Evolutionary conservation across 2,113 vertebrate species (phyloP).

Genomic region (Perca fluviatilis): DNA sequence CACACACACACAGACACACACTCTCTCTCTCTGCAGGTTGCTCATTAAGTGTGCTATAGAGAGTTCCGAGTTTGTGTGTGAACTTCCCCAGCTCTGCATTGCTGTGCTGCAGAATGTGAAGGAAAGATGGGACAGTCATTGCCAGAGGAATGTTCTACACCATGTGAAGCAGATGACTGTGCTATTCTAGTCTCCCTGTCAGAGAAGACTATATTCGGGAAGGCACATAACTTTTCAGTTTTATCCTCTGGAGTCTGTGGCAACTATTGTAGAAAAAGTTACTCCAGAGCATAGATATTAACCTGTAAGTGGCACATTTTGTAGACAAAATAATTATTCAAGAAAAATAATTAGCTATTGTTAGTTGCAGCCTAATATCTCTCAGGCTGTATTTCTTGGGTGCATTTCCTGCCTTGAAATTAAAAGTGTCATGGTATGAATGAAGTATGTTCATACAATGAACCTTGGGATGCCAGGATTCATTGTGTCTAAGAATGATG

Average conservation of each 20-base stretch:
- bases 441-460: not conserved
- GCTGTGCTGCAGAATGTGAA: slow-evolving; percentile 47
- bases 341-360: not conserved
- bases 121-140: slow-evolving; percentile 54
- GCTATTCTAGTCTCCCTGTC: slow-evolving; percentile 61
- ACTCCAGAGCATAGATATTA: not conserved
- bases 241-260: slow-evolving; percentile 21
- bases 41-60: slow-evolving; percentile 66
- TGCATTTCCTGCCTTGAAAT: not conserved
- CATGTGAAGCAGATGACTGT: slow-evolving; percentile 54
- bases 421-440: not conserved
- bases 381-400: not conserved
- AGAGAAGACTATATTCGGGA: slow-evolving; percentile 33
- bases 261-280: slow-evolving; percentile 10
- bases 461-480: not conserved
- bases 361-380: not conserved
- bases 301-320: not conserved
- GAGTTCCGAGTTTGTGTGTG: slow-evolving; percentile 33
- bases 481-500: not conserved
- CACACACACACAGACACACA: slow-evolving; percentile 9
- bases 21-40: slow-evolving; percentile 45
- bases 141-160: slow-evolving; percentile 55
- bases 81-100: slow-evolving; percentile 33
- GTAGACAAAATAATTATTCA: not conserved
- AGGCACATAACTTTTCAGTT: slow-evolving; percentile 21